These are phyloP conservation scores for Catharus minimus DNA, from an alignment of 2,113 vertebrate genomes.

Conservation along the genomic window DNA sequence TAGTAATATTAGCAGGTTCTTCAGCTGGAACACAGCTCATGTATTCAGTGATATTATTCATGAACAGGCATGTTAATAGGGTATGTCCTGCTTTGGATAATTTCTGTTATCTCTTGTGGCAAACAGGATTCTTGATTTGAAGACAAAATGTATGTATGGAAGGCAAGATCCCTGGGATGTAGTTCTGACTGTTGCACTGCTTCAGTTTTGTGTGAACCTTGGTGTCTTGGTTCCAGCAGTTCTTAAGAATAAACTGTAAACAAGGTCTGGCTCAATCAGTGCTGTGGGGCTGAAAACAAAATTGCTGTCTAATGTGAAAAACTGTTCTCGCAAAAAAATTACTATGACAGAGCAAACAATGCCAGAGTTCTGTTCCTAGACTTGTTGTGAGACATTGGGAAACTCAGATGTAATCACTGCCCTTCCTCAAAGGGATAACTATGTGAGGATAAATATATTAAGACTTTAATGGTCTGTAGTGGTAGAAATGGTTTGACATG, in stretches of 20 bases:
- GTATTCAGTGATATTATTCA: background rate
- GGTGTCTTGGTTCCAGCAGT: background rate
- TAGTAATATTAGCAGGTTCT: background rate
- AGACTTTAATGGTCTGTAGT: background rate
- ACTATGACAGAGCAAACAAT: background rate
- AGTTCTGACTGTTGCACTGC: background rate
- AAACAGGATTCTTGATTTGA: background rate
- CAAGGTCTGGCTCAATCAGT: background rate
- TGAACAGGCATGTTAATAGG: background rate
- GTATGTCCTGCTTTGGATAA: background rate
- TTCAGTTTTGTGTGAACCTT: background rate
- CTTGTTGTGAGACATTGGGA: constrained; percentile 5
- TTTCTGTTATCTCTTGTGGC: background rate
- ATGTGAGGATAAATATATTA: constrained; percentile 21
- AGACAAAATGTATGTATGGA: background rate
- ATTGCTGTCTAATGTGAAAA: background rate
- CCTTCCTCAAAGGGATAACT: constrained; percentile 6
- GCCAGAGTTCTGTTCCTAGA: constrained; percentile 26
- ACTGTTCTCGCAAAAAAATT: background rate
- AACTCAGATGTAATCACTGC: constrained; percentile 11
- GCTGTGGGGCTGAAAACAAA: background rate
- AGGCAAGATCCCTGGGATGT: background rate
- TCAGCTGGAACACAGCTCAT: background rate
- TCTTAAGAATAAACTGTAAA: constrained; percentile 22
- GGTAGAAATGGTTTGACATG: background rate